Conservation (phyloP, 2,797 vertebrate genomes). For the Scolopax rusticola region DNA sequence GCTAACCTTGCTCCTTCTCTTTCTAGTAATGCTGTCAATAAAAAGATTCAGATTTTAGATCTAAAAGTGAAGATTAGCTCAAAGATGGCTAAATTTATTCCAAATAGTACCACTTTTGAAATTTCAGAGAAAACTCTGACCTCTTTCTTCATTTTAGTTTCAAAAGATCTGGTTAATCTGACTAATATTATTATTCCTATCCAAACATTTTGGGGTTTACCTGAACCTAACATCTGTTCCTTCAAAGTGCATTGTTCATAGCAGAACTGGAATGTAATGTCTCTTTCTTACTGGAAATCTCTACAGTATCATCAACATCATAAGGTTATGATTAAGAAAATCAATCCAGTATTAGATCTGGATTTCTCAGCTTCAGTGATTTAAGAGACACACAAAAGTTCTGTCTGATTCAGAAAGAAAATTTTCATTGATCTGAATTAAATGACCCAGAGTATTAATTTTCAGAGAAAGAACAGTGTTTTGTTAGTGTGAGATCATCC, state of each 20-base stretch:
- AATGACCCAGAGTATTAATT: not conserved
- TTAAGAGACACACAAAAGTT: not conserved
- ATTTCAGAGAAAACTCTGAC: not conserved
- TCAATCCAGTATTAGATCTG: slow-evolving; percentile 10
- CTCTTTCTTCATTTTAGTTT: not conserved
- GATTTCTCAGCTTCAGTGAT: not conserved
- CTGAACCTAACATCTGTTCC: not conserved
- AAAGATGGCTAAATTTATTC: not conserved
- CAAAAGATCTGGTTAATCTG: not conserved
- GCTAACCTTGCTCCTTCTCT: not conserved
- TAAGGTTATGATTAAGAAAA: not conserved
- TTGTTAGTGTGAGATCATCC: not conserved
- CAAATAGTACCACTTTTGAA: not conserved
- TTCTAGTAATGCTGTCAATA: not conserved
- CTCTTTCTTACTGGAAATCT: not conserved
- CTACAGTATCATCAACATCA: not conserved
- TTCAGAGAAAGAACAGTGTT: not conserved
- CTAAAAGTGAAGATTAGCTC: not conserved
- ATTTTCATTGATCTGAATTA: not conserved
- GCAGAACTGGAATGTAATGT: not conserved
- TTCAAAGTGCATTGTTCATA: not conserved
- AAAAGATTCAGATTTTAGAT: not conserved
- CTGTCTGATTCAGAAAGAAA: not conserved
- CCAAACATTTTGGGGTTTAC: not conserved
- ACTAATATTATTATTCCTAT: not conserved